Evolutionary conservation across 2,797 vertebrate genomes (phyloP).

Genomic region (Dryobates pubescens): DNA sequence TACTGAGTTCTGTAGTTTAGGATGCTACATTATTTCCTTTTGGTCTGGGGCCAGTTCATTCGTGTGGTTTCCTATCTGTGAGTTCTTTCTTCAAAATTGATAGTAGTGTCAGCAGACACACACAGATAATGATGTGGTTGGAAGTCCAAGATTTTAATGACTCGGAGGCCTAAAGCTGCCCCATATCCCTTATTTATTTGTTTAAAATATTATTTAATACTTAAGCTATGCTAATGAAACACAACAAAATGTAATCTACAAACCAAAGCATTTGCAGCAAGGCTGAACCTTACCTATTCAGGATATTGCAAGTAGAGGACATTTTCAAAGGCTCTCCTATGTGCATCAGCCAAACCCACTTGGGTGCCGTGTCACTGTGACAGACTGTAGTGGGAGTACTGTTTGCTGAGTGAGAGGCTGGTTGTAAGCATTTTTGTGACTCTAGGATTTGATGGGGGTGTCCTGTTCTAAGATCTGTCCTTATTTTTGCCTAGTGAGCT

Average conservation of each 20-base stretch:
- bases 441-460: background rate
- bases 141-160: conserved; percentile 30
- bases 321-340: background rate
- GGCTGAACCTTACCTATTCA: background rate
- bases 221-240: background rate
- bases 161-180: background rate
- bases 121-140: background rate
- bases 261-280: background rate
- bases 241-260: background rate
- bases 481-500: background rate
- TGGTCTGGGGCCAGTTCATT: conserved; percentile 57
- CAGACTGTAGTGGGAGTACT: background rate
- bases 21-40: conserved; percentile 37
- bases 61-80: conserved; percentile 39
- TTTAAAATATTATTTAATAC: conserved; percentile 16
- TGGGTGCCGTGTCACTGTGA: fast-evolving
- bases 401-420: background rate
- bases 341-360: background rate
- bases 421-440: background rate
- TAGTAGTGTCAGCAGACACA: conserved; percentile 15
- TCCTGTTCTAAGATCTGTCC: background rate
- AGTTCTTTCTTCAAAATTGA: conserved; percentile 31
- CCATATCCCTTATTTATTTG: background rate
- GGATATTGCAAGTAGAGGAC: background rate
- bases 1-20: conserved; percentile 14